Evolutionary conservation across 2,113 vertebrate genomes (phyloP), one percentile per base, ranked within the genome.

Genomic region (Ceyx margarethae): DNA sequence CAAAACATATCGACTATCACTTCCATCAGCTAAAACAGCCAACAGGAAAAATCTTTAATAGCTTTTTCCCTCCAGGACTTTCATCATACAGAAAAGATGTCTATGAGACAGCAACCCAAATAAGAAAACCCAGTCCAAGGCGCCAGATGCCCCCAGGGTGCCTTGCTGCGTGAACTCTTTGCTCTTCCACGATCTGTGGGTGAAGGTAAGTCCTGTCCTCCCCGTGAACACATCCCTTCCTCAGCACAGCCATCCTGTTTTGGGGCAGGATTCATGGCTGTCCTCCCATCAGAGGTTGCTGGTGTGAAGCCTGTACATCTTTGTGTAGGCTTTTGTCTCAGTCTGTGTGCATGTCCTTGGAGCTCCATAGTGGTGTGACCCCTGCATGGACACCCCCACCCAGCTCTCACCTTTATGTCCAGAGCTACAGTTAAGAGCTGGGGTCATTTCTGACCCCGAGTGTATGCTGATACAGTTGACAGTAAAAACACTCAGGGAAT

Each of bases 11-110:
- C 0, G 5, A 56, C 81, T 79, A 81, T 57, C 85, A 85, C 57
- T 79, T 87, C 87, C 71, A 76, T 61, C 81, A 96, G 79, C 75
- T 82, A 68, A 91, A 94, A n/a, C 18, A 87, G 71, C 66, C 72
- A 94, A 76, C 18, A n/a, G 71, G 31, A 89, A 89, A 91, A 77
- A 65, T 60, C 35, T 46, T 75, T 65, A 89, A 89, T 31, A 89
- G 73, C 29, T 81, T 84, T 91, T 65, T 11, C 18, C 54, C 66
- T 84, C 53, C 40, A 43, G 62, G 56, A 72, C 51, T 90, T 86
- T 29, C 1, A 2, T 71, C 57, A 81, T 43, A 62, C 11, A 65
- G 57, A 78, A 60, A 74, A 90, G 45, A 65, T 16, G 73, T 42
- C 76, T 74, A 56, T 2, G 8, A 84, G 56, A 74, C 60, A 77